Percentiles rank a stretch among this genome's conserved stretches.
phyloP scores from a whole-genome alignment of 2,113 vertebrate species.

The Hippocampus barbouri region DNA sequence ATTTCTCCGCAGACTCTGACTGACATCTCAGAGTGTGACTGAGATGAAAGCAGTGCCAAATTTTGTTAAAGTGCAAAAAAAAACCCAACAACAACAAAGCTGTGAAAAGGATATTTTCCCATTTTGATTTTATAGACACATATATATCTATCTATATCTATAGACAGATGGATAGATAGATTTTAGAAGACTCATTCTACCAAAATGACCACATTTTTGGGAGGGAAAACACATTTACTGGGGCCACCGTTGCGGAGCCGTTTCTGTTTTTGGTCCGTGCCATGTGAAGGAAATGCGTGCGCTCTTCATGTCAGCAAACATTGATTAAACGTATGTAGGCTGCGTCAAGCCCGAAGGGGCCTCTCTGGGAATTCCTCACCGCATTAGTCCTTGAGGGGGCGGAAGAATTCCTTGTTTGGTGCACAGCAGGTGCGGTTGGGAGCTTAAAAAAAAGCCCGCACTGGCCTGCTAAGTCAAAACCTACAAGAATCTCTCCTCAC shows the following conservation, averaged over 20 bases:
- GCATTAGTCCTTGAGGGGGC: conserved; percentile 23
- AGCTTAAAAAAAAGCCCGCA: conserved; percentile 13
- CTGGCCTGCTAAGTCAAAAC: neutral
- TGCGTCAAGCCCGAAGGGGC: conserved; percentile 23
- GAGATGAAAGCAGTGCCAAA: conserved; percentile 61
- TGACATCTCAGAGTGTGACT: conserved; percentile 62
- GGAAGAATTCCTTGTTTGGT: conserved; percentile 29
- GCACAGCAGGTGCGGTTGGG: conserved; percentile 45
- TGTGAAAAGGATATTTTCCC: conserved; percentile 50
- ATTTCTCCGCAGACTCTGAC: conserved; percentile 25
- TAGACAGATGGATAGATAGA: too few relatives aligned
- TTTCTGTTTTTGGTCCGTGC: neutral
- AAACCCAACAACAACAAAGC: conserved; percentile 24
- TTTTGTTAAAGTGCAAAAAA: conserved; percentile 47
- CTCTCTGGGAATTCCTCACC: conserved; percentile 39
- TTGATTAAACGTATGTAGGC: conserved; percentile 15
- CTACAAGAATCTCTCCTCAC: conserved; percentile 12
- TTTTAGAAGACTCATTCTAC: conserved; percentile 32
- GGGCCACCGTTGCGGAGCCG: conserved; percentile 9
- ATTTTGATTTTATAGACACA: conserved; percentile 24
- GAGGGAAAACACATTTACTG: conserved; percentile 1
- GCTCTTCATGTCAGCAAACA: conserved; percentile 19
- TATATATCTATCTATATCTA: too few relatives aligned
- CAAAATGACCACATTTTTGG: conserved; percentile 34
- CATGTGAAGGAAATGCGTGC: neutral